These are phyloP conservation scores for Halocynthia aurantium DNA, from an alignment of 23 tunicate genomes.

Conservation along the genomic window DNA sequence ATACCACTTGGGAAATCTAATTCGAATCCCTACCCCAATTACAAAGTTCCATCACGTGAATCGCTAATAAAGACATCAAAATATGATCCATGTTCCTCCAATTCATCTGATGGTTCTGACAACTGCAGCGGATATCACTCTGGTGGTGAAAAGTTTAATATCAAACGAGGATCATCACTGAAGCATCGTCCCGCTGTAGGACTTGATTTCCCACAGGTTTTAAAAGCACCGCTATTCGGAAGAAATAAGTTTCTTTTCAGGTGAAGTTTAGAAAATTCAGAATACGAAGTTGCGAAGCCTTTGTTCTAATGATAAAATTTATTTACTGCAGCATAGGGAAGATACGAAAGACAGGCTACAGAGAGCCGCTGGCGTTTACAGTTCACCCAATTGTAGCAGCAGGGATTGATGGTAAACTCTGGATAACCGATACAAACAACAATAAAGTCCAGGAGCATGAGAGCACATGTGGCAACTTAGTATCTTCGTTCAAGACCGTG, in stretches of 20 bases:
- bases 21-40: too few species aligned
- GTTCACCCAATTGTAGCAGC: slow-evolving; percentile 37
- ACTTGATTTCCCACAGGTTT: not conserved
- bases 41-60: too few species aligned
- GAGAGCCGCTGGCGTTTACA: slow-evolving; percentile 16
- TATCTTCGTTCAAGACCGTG: slow-evolving; percentile 32
- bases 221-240: not conserved
- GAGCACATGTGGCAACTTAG: slow-evolving; percentile 28
- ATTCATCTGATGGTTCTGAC: too few species aligned
- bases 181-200: too few species aligned
- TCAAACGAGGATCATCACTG: too few species aligned
- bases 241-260: slow-evolving; percentile 8
- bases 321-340: slow-evolving; percentile 47
- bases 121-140: too few species aligned
- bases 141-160: too few species aligned
- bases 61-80: too few species aligned
- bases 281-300: not conserved
- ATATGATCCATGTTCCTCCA: too few species aligned
- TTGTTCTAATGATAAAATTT: not conserved
- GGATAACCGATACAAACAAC: slow-evolving; percentile 44
- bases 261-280: not conserved
- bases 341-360: slow-evolving; percentile 25
- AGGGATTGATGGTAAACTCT: slow-evolving; percentile 39
- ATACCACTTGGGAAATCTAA: too few species aligned
- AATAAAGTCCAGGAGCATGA: slow-evolving; percentile 41